Conservation (phyloP, 2,797 vertebrate genomes). For the Sitta carolinensis region DNA sequence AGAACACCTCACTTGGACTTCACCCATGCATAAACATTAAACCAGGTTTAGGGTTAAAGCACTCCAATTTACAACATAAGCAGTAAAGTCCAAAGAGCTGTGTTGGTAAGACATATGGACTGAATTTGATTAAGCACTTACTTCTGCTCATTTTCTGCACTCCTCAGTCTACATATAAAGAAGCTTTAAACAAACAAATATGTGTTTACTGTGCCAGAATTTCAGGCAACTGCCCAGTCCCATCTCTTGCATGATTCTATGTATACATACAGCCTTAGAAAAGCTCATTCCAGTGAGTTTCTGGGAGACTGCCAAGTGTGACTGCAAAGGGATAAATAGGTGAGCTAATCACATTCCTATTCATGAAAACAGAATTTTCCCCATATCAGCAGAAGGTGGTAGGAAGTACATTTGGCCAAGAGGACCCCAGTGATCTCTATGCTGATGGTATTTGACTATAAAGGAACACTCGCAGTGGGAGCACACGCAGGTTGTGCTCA, state of each 20-base stretch:
- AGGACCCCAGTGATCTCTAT: background rate
- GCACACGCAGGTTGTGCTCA: background rate
- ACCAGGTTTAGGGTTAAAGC: slow-evolving; percentile 15
- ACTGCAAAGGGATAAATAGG: slow-evolving; percentile 47
- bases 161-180: background rate
- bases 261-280: background rate
- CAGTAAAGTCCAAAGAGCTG: background rate
- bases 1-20: background rate
- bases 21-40: background rate
- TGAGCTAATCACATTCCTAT: slow-evolving; percentile 65
- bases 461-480: background rate
- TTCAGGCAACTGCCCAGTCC: background rate
- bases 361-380: slow-evolving; percentile 64
- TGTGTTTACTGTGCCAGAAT: background rate
- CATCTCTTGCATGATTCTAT: background rate
- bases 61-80: background rate
- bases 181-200: slow-evolving; percentile 29
- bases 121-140: background rate
- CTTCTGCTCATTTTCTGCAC: background rate
- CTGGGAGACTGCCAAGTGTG: slow-evolving; percentile 29
- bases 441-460: slow-evolving; percentile 18
- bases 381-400: slow-evolving; percentile 54
- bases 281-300: slow-evolving; percentile 45
- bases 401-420: slow-evolving; percentile 30
- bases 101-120: background rate